A percentile compares a stretch with the other conserved stretches of the same genome.
These are phyloP conservation scores for Eilema griseolum DNA, from an alignment of 2,888 invertebrate genomes.

Conservation along the genomic window DNA sequence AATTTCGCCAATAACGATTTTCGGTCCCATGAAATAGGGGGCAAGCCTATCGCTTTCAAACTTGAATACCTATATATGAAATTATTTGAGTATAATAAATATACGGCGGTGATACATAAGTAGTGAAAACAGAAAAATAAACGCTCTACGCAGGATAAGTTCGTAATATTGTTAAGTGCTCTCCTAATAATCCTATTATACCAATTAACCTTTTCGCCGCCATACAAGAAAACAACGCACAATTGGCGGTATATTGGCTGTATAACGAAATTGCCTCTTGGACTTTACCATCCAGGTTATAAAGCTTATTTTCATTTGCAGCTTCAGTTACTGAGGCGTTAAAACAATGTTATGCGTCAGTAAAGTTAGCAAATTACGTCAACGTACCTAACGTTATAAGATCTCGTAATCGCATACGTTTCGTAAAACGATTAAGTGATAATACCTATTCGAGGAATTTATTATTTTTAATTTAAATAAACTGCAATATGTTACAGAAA, in stretches of 20 bases:
- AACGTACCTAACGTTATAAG: conserved; percentile 34
- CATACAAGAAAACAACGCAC: conserved; percentile 35
- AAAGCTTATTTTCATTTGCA: conserved; percentile 67
- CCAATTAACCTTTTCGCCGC: conserved; percentile 40
- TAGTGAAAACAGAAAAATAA: background rate
- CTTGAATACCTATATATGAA: no score
- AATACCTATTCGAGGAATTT: background rate
- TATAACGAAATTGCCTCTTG: conserved; percentile 68
- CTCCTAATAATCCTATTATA: conserved; percentile 19
- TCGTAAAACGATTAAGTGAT: conserved; percentile 14
- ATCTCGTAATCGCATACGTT: conserved; percentile 34
- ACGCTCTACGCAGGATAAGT: conserved; percentile 3
- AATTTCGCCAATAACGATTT: no score
- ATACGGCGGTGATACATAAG: background rate
- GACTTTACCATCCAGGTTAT: conserved; percentile 62
- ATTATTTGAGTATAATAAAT: no score
- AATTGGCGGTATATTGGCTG: conserved; percentile 52
- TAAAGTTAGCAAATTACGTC: conserved; percentile 62
- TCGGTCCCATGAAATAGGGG: no score
- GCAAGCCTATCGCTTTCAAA: no score
- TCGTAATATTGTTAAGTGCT: conserved; percentile 27
- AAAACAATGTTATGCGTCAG: conserved; percentile 51
- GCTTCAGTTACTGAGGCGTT: conserved; percentile 40
- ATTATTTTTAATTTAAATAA: background rate
- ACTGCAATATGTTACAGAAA: no score